These are phyloP conservation scores for Umimayanthus kanabou DNA, from an alignment of 92 coral and sea anemone genomes.

Conservation along the genomic window DNA sequence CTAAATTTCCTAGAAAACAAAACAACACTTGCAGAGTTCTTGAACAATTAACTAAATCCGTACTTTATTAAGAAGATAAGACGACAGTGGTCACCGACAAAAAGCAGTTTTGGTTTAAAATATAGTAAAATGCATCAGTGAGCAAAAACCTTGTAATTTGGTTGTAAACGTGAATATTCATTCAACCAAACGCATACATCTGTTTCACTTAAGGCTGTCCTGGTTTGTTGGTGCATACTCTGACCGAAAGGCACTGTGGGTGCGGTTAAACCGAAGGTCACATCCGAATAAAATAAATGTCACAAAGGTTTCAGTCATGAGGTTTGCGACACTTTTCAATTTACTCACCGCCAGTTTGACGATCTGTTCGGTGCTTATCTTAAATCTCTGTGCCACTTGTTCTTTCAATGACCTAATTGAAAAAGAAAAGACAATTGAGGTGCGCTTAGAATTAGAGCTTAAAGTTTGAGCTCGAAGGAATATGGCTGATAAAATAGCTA, in stretches of 20 bases:
- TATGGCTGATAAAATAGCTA: background rate
- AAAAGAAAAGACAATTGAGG: background rate
- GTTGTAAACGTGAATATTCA: too few species aligned
- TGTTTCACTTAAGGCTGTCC: too few species aligned
- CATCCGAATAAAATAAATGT: background rate
- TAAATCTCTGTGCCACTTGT: constrained; percentile 26
- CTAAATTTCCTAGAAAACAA: background rate
- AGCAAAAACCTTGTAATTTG: too few species aligned
- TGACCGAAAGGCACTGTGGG: too few species aligned
- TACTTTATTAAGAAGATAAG: too few species aligned
- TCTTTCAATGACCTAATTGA: background rate
- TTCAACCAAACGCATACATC: too few species aligned
- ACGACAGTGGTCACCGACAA: too few species aligned
- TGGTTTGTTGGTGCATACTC: too few species aligned
- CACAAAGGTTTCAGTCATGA: background rate
- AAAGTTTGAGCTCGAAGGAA: background rate
- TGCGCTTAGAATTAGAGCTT: background rate
- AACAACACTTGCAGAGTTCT: background rate
- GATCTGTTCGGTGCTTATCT: constrained; percentile 2
- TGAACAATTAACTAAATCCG: too few species aligned
- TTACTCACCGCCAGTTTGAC: constrained; percentile 18
- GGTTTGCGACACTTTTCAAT: background rate
- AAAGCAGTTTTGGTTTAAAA: too few species aligned
- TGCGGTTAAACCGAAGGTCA: too few species aligned
- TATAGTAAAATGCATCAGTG: too few species aligned